Evolutionary conservation across 2,797 vertebrate species (phyloP).

Genomic region (Thalassophryne amazonica): DNA sequence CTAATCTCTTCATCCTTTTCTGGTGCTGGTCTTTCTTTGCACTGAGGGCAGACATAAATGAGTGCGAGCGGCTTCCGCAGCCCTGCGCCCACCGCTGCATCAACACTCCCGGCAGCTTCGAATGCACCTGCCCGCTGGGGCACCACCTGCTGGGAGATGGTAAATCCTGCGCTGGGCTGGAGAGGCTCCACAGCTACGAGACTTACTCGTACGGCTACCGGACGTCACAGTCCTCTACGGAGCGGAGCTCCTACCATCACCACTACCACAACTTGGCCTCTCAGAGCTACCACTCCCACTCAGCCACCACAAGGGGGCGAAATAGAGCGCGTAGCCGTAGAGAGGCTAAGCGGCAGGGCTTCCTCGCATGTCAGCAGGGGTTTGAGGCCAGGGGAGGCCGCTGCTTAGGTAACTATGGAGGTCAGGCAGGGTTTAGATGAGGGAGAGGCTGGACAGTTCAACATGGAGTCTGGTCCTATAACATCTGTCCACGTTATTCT

Average conservation of each 20-base stretch:
- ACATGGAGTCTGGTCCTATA: neutral
- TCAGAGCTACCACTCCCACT: conserved; percentile 89
- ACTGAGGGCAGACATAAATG: conserved; percentile 94
- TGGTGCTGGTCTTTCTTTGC: conserved; percentile 73
- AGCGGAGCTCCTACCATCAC: conserved; percentile 80
- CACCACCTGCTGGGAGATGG: conserved; percentile 93
- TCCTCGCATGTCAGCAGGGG: conserved; percentile 82
- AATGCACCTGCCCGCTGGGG: conserved; percentile 91
- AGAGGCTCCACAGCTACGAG: conserved; percentile 87
- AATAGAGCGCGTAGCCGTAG: conserved; percentile 77
- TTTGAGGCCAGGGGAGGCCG: conserved; percentile 82
- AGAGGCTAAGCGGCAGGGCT: conserved; percentile 32
- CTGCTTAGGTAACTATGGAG: conserved; percentile 94
- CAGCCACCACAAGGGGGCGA: conserved; percentile 38
- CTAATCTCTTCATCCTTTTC: neutral
- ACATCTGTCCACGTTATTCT: neutral
- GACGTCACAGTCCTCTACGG: conserved; percentile 81
- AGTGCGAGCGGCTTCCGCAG: conserved; percentile 89
- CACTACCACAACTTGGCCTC: conserved; percentile 91
- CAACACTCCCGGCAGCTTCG: conserved; percentile 96
- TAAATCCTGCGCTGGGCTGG: conserved; percentile 94
- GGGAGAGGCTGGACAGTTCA: conserved; percentile 13
- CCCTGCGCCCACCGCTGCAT: conserved; percentile 92
- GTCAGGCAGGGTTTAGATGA: conserved; percentile 34
- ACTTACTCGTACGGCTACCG: conserved; percentile 85